Evolutionary conservation across 2,888 invertebrate genomes (phyloP).

Genomic region (Spodoptera picta): DNA sequence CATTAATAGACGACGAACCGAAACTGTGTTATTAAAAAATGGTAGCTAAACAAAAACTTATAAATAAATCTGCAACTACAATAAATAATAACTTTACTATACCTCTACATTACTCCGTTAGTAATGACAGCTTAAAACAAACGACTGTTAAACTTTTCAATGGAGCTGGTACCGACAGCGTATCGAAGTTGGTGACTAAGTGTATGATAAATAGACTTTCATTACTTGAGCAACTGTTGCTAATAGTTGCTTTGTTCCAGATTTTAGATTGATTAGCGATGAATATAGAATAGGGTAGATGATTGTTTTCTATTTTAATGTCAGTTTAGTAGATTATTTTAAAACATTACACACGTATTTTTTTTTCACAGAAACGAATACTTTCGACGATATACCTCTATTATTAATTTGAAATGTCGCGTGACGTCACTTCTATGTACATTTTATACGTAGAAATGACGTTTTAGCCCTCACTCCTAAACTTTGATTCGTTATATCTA

Average conservation of each 20-base stretch:
- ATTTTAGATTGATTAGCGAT: slow-evolving; percentile 39
- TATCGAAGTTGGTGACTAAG: slow-evolving; percentile 30
- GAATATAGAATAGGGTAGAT: slow-evolving; percentile 6
- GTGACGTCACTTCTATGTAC: too few species aligned
- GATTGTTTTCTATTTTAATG: too few species aligned
- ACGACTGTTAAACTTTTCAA: slow-evolving; percentile 27
- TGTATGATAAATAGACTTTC: slow-evolving; percentile 47
- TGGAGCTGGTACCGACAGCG: slow-evolving; percentile 40
- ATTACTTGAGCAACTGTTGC: slow-evolving; percentile 42
- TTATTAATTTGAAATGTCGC: too few species aligned
- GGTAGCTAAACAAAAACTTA: background rate
- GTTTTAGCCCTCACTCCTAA: too few species aligned
- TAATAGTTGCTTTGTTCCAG: slow-evolving; percentile 43
- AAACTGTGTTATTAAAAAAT: background rate
- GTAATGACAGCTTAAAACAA: slow-evolving; percentile 35
- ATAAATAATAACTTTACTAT: slow-evolving; percentile 14
- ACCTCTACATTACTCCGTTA: slow-evolving; percentile 24
- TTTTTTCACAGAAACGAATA: too few species aligned
- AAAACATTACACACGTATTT: too few species aligned
- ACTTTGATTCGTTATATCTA: too few species aligned
- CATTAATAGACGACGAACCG: too few species aligned
- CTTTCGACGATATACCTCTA: too few species aligned
- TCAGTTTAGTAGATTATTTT: too few species aligned
- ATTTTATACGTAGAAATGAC: too few species aligned
- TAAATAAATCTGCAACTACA: slow-evolving; percentile 9